Base-by-base conservation (phyloP, 2,113 vertebrate genomes). In the Pontoporia blainvillei region DNA sequence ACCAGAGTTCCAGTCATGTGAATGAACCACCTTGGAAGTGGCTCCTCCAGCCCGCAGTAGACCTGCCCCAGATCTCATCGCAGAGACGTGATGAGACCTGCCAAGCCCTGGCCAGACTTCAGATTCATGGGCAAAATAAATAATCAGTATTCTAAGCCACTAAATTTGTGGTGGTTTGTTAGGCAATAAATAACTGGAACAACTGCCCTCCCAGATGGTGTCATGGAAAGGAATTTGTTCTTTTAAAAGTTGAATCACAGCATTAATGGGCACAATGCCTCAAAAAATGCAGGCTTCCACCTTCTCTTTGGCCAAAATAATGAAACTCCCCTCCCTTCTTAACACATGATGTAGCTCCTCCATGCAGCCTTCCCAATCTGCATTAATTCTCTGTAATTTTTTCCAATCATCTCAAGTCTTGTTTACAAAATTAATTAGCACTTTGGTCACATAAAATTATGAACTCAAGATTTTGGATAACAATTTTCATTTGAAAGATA, bases 101-200 rank as follows among this genome's bases (percentile, higher is more conserved):
- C 25, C 44, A 85, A 85, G 7, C n/a, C 49, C 49, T 76, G 36
- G 54, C 31, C 20, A 86, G 76, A 73, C 57, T 72, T 72, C 86
- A 94, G 67, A 86, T 88, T 76, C 90, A 64, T 21, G 27, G 29
- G 29, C 29, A 71, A 90, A 95, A 90, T 93, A 91, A 96, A 91
- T 82, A 85, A 91, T 67, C 23, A 85, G 64, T 75, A 86, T 94
- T 94, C 94, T 83, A 96, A 95, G 59, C 44, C 90, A 96, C 59
- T 96, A 78, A 95, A 87, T 86, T 88, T 72, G 29, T 64, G 46
- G 62, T 61, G 25, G 73, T 46, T 94, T 97, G 83, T 96, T 96
- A 92, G 87, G 44, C 69, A 96, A 95, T 90, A 97, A 95, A 85
- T 97, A 96, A 85, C n/a, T 75, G 17, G 79, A 90, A 91, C 36